Evolutionary conservation across 2,797 vertebrate genomes (phyloP).

Genomic region (Pangasius mekongensis): DNA sequence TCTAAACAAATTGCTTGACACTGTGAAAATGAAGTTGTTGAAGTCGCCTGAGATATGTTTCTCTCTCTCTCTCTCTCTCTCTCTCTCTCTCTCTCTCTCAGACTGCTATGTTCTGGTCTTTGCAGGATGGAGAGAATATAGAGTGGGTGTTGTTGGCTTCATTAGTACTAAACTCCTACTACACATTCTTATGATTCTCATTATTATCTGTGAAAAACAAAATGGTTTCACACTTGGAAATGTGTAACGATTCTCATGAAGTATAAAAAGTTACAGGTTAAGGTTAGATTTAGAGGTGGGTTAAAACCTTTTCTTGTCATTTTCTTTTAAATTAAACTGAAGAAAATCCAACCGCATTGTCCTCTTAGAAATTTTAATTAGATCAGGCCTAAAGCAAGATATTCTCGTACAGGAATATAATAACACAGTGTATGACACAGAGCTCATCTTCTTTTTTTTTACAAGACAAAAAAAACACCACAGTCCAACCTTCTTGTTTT

Average conservation of each 20-base stretch:
- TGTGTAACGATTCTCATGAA: constrained; percentile 6
- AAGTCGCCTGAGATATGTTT: constrained; percentile 81
- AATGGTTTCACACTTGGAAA: constrained; percentile 21
- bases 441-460: neutral
- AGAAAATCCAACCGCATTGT: neutral
- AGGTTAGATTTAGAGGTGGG: neutral
- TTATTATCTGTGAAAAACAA: constrained; percentile 30
- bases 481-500: neutral
- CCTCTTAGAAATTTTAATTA: neutral
- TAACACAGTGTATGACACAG: neutral
- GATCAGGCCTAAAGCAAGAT: neutral
- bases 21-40: constrained; percentile 87
- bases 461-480: neutral
- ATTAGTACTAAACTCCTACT: constrained; percentile 27
- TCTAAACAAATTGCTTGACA: constrained; percentile 87
- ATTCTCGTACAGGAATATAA: neutral
- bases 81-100: constrained; percentile 1
- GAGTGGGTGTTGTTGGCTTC: constrained; percentile 9
- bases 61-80: constrained; percentile 26
- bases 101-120: constrained; percentile 2
- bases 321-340: neutral
- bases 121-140: constrained; percentile 20
- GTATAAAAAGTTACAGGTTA: constrained; percentile 25
- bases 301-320: neutral
- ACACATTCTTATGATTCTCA: constrained; percentile 15